Evolutionary conservation across 2,113 vertebrate species (phyloP).

Genomic region (Tenebrosternarchus preto): DNA sequence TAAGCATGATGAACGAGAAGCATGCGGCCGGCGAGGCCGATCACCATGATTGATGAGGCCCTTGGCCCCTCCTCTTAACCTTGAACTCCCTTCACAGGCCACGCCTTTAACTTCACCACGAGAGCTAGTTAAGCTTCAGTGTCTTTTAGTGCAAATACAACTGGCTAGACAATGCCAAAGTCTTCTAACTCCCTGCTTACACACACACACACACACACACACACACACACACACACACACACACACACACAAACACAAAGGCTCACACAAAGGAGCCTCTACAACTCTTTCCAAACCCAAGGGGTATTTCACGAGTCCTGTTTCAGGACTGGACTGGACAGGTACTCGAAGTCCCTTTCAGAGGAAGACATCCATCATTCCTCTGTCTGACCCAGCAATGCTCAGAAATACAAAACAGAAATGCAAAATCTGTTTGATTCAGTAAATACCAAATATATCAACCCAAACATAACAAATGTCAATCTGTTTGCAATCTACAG

Average conservation of each 20-base stretch:
- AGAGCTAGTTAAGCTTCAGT: conserved; percentile 17
- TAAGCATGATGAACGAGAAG: conserved; percentile 75
- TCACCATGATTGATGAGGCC: conserved; percentile 73
- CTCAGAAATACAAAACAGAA: background rate
- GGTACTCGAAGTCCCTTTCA: background rate
- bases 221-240: conserved; percentile 38
- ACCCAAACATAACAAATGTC: background rate
- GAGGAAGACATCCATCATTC: conserved; percentile 39
- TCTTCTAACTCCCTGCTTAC: conserved; percentile 6
- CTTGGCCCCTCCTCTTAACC: conserved; percentile 69
- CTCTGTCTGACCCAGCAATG: background rate
- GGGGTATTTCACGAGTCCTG: too few relatives aligned
- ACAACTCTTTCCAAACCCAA: too few relatives aligned
- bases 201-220: conserved; percentile 34
- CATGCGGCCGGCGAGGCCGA: conserved; percentile 73
- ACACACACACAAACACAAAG: conserved; percentile 24
- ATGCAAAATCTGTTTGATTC: too few relatives aligned
- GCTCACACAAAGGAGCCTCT: background rate
- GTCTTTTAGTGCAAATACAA: background rate
- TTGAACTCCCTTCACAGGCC: conserved; percentile 60
- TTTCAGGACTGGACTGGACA: too few relatives aligned
- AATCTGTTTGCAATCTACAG: background rate
- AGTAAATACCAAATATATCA: background rate
- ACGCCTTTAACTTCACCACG: conserved; percentile 26
- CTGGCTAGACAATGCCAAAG: background rate